phyloP scores from a whole-genome alignment of 2,888 invertebrate genomes.

The Chymomyza amoena region DNA sequence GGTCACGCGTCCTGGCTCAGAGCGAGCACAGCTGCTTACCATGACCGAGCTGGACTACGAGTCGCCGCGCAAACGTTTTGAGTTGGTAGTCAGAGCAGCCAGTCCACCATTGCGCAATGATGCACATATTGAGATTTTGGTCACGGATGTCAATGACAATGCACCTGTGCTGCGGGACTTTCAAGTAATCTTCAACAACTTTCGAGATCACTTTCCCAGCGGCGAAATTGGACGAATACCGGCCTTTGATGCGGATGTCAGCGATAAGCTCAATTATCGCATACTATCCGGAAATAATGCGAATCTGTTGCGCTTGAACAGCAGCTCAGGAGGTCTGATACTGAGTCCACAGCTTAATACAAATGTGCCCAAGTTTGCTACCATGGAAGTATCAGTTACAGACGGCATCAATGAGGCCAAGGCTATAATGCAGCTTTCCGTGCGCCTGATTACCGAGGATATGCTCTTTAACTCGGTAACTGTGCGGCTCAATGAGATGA shows the following conservation, averaged over 20 bases:
- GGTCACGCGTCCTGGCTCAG: slow-evolving; percentile 88
- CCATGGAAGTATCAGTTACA: slow-evolving; percentile 95
- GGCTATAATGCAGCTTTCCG: slow-evolving; percentile 94
- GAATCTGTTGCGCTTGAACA: slow-evolving; percentile 90
- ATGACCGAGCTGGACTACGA: slow-evolving; percentile 97
- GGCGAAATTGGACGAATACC: slow-evolving; percentile 94
- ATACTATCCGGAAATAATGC: slow-evolving; percentile 96
- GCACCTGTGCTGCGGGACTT: slow-evolving; percentile 95
- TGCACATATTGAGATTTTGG: slow-evolving; percentile 91
- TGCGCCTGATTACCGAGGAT: slow-evolving; percentile 93
- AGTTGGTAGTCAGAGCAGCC: slow-evolving; percentile 92
- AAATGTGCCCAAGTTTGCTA: slow-evolving; percentile 95
- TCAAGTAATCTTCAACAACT: slow-evolving; percentile 96
- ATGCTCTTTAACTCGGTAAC: slow-evolving; percentile 97
- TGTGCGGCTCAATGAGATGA: slow-evolving; percentile 94
- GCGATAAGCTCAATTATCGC: slow-evolving; percentile 88
- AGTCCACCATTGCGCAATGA: slow-evolving; percentile 94
- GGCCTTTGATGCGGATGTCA: slow-evolving; percentile 96
- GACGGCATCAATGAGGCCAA: slow-evolving; percentile 96
- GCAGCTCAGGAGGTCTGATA: slow-evolving; percentile 89
- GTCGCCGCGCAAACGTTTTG: slow-evolving; percentile 93
- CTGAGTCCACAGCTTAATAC: slow-evolving; percentile 96
- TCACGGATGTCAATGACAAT: slow-evolving; percentile 97
- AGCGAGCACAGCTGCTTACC: slow-evolving; percentile 92
- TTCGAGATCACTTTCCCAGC: slow-evolving; percentile 94